Evolutionary conservation across 2,113 vertebrate species (phyloP).

Genomic region (Amazona vittata): DNA sequence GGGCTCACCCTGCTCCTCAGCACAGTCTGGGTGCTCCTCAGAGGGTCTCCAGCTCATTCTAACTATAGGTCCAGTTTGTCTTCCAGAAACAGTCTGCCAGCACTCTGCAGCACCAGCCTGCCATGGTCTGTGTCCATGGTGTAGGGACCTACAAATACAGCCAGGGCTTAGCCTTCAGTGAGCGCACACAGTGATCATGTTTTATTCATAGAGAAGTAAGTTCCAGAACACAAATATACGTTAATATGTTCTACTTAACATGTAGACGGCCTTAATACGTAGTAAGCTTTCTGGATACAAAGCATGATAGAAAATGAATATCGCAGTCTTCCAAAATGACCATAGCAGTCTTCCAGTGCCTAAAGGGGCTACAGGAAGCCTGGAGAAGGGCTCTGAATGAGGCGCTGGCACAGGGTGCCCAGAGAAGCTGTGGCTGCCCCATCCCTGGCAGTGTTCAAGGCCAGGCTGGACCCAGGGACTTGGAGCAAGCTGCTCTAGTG

Average conservation of each 20-base stretch:
- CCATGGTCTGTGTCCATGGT: rapidly evolving
- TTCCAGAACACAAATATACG: background rate
- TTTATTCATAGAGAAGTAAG: background rate
- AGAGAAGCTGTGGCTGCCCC: too few relatives aligned
- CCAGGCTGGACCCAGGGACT: too few relatives aligned
- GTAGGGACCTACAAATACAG: rapidly evolving
- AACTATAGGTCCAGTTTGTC: background rate
- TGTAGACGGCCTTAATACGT: background rate
- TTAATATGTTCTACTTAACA: background rate
- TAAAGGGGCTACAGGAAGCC: background rate
- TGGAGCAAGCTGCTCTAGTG: too few relatives aligned
- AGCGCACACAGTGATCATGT: rapidly evolving
- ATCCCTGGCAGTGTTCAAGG: too few relatives aligned
- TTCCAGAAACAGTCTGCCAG: background rate
- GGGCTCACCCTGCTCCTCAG: background rate
- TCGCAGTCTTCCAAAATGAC: background rate
- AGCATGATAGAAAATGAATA: background rate
- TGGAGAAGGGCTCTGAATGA: background rate
- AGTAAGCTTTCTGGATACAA: background rate
- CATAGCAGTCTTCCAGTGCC: background rate
- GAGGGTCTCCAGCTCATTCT: background rate
- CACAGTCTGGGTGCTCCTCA: background rate
- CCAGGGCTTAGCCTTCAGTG: background rate
- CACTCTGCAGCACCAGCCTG: rapidly evolving
- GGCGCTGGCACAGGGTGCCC: too few relatives aligned